phyloP scores from a whole-genome alignment of 1,140 invertebrate genomes.

The Aphelinus certus region DNA sequence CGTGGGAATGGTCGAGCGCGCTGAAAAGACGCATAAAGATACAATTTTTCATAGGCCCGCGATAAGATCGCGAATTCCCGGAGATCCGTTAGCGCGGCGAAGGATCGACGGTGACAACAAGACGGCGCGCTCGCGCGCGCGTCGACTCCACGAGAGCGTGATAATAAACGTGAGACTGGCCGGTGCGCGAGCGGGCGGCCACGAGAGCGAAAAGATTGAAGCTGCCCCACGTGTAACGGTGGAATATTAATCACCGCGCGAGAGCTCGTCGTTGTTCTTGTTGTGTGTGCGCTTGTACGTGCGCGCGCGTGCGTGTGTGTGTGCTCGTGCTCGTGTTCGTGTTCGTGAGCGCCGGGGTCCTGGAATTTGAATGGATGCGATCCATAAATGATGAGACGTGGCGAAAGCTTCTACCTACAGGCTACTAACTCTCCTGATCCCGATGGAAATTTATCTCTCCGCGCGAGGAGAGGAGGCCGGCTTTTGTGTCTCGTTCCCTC shows the following conservation, averaged over 20 bases:
- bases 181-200: too few relatives aligned
- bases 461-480: too few relatives aligned
- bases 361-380: slow-evolving; percentile 54
- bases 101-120: background rate
- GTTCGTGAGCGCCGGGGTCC: background rate
- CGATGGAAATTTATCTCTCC: slow-evolving; percentile 27
- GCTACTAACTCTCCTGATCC: background rate
- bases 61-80: slow-evolving; percentile 36
- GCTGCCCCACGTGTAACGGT: slow-evolving; percentile 35
- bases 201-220: slow-evolving; percentile 1
- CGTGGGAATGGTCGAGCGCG: slow-evolving; percentile 30
- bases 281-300: too few relatives aligned
- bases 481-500: too few relatives aligned
- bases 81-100: slow-evolving; percentile 8
- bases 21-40: slow-evolving; percentile 27
- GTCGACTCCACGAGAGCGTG: slow-evolving; percentile 14
- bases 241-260: slow-evolving; percentile 51
- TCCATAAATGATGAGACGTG: slow-evolving; percentile 57
- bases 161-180: slow-evolving; percentile 28
- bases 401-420: slow-evolving; percentile 52
- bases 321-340: too few relatives aligned
- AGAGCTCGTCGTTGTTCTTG: background rate
- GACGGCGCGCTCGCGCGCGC: too few relatives aligned
- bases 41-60: slow-evolving; percentile 21
- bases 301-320: too few relatives aligned